phyloP scores from a whole-genome alignment of 2,797 vertebrate genomes.

The Sorex maritimensis region DNA sequence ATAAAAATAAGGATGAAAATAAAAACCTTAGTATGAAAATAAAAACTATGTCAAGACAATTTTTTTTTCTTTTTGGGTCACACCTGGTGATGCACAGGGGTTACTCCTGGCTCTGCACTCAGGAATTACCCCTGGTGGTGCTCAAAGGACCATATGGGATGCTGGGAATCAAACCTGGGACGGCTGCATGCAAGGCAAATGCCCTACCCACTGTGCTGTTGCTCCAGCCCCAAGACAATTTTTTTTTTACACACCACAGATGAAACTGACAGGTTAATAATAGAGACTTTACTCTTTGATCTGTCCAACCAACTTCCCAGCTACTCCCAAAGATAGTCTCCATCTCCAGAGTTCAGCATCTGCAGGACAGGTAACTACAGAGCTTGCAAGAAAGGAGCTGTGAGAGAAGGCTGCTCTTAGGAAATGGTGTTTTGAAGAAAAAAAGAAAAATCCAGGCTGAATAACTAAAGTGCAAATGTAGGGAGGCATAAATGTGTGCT shows the following conservation, averaged over 20 bases:
- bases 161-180: too few relatives aligned
- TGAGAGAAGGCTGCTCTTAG: background rate
- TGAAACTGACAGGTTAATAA: background rate
- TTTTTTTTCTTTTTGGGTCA: background rate
- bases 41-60: too few relatives aligned
- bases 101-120: too few relatives aligned
- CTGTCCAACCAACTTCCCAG: background rate
- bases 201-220: too few relatives aligned
- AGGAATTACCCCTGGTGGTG: too few relatives aligned
- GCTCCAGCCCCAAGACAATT: background rate
- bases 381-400: background rate
- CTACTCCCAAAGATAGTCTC: background rate
- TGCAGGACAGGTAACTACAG: background rate
- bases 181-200: too few relatives aligned
- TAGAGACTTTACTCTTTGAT: background rate
- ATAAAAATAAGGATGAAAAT: too few relatives aligned
- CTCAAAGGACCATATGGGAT: too few relatives aligned
- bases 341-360: background rate
- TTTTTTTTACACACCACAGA: slow-evolving; percentile 15
- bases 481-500: background rate
- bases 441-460: slow-evolving; percentile 15
- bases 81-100: too few relatives aligned
- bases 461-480: background rate
- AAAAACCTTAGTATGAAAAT: too few relatives aligned
- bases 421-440: slow-evolving; percentile 28